phyloP scores from a whole-genome alignment of 2,888 invertebrate species.

The Zeuzera pyrina region DNA sequence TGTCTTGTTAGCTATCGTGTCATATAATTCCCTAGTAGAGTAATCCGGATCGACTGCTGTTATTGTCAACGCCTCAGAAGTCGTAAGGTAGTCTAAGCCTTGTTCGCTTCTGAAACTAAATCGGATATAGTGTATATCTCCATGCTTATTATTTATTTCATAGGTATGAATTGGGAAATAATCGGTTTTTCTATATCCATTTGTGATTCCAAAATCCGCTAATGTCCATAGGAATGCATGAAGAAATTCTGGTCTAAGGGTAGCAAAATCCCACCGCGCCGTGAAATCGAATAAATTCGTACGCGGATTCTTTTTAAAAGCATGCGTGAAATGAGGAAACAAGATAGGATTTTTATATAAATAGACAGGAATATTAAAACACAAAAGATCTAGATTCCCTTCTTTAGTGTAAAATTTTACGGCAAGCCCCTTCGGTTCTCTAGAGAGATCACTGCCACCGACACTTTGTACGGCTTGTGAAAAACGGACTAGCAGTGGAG shows the following conservation, averaged over 20 bases:
- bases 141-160: slow-evolving; percentile 83
- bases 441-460: slow-evolving; percentile 86
- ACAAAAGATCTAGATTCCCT: slow-evolving; percentile 90
- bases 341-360: slow-evolving; percentile 87
- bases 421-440: slow-evolving; percentile 90
- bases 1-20: slow-evolving; percentile 82
- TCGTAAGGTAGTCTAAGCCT: slow-evolving; percentile 82
- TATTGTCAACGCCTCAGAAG: slow-evolving; percentile 75
- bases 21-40: slow-evolving; percentile 86
- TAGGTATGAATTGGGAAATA: slow-evolving; percentile 93
- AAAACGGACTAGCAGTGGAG: slow-evolving; percentile 81
- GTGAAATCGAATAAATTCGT: slow-evolving; percentile 87
- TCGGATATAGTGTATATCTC: slow-evolving; percentile 83
- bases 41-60: slow-evolving; percentile 87
- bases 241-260: slow-evolving; percentile 83
- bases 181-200: slow-evolving; percentile 92
- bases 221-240: slow-evolving; percentile 85
- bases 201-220: slow-evolving; percentile 90
- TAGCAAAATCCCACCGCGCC: slow-evolving; percentile 91
- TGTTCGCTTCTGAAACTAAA: slow-evolving; percentile 93
- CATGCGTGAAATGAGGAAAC: slow-evolving; percentile 90
- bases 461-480: slow-evolving; percentile 86
- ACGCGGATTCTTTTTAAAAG: slow-evolving; percentile 91
- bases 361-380: slow-evolving; percentile 89
- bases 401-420: slow-evolving; percentile 93